phyloP scores from a whole-genome alignment of 2,113 vertebrate species.

The Oophaga pumilio region DNA sequence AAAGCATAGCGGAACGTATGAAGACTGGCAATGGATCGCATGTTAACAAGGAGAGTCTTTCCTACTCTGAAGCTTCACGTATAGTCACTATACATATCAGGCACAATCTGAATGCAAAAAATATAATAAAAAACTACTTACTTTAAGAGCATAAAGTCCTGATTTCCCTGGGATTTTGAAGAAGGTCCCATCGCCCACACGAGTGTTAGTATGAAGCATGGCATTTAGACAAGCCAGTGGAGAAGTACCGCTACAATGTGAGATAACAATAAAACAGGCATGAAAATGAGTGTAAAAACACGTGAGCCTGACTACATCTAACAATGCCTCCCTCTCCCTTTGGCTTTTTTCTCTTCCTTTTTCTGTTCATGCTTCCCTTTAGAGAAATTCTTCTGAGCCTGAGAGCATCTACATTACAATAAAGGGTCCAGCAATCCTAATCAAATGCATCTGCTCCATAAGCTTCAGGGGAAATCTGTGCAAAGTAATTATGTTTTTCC shows the following conservation, averaged over 20 bases:
- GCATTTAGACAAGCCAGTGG: slow-evolving; percentile 87
- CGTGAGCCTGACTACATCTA: slow-evolving; percentile 45
- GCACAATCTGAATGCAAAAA: background rate
- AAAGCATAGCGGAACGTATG: background rate
- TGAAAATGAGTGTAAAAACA: slow-evolving; percentile 38
- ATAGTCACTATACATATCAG: background rate
- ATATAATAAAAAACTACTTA: slow-evolving; percentile 71
- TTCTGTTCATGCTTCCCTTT: slow-evolving; percentile 57
- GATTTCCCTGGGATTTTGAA: slow-evolving; percentile 86
- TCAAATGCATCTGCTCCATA: slow-evolving; percentile 80
- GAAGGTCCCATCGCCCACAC: slow-evolving; percentile 84
- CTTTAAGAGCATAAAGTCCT: slow-evolving; percentile 85
- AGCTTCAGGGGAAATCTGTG: slow-evolving; percentile 74
- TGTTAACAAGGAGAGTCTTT: background rate
- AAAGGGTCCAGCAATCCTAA: slow-evolving; percentile 79
- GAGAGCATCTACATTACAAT: slow-evolving; percentile 86
- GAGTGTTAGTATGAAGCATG: slow-evolving; percentile 87
- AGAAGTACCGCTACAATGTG: slow-evolving; percentile 82
- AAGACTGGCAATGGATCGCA: background rate
- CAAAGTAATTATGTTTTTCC: slow-evolving; percentile 78
- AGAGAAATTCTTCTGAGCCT: slow-evolving; percentile 71
- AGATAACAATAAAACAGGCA: slow-evolving; percentile 64
- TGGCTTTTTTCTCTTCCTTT: slow-evolving; percentile 55
- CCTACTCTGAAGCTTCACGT: background rate
- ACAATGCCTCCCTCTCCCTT: slow-evolving; percentile 68